Evolutionary conservation across 2,888 invertebrate genomes (phyloP), one percentile per base, ranked within the genome.

Genomic region (Drosophila antonietae): DNA sequence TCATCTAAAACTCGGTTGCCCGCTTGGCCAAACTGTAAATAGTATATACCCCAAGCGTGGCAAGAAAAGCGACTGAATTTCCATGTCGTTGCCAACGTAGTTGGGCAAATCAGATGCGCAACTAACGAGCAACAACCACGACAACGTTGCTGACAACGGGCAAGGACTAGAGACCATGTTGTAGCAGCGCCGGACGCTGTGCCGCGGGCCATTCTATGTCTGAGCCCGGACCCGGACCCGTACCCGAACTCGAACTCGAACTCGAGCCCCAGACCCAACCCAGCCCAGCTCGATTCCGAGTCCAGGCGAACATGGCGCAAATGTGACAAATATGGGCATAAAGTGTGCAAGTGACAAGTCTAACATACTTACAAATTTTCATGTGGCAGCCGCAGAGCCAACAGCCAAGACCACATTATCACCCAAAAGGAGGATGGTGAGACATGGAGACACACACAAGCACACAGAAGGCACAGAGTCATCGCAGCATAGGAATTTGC

Each of bases 281-380:
- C 33, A 2, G 7, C 52, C 20, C 39, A 4, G 7, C 28, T 14
- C 23, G 57, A 56, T 57, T 43, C 67, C 62, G 67, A 44, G 62
- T 23, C 46, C 72, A 71, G 20, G 77, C 72, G 64, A 89, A 88
- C 88, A 89, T 90, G 78, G 86, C 86, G 86, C 87, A 86, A 88
- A 89, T 88, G 90, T 87, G 89, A 89, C 88, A 88, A 89, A 90
- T 90, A 89, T 90, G 88, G 88, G 89, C 89, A 88, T 89, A 83
- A 88, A 88, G 90, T 90, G 88, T 90, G 88, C 88, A 90, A 90
- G 89, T 90, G 88, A 88, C 90, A 88, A 82, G 88, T 88, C 88
- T 77, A 88, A 89, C 90, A 89, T 81, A 85, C 88, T 88, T 80
- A 89, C 83, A 85, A 82, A 90, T 89, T 89, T 78, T 78, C 81